Conservation (phyloP, 2,113 vertebrate species). For the Pterocles gutturalis region DNA sequence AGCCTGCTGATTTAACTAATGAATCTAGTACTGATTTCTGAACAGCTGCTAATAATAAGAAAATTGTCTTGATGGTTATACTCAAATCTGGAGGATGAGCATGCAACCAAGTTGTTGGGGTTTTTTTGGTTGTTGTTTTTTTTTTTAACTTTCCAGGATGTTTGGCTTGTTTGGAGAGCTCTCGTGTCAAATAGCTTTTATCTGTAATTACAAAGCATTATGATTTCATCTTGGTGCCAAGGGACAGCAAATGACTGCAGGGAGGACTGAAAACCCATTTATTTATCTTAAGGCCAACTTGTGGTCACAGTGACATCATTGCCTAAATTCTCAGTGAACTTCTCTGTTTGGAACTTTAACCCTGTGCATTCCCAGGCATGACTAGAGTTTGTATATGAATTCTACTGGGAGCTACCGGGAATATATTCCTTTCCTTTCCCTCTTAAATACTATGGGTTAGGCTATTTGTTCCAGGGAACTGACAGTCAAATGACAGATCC, state of each 20-base stretch:
- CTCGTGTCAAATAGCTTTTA: conserved; percentile 39
- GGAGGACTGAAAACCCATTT: conserved; percentile 22
- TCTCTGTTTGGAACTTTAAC: conserved; percentile 26
- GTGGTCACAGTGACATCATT: conserved; percentile 34
- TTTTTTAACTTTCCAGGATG: conserved; percentile 24
- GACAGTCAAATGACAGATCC: not conserved
- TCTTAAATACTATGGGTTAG: not conserved
- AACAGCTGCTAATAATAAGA: conserved; percentile 62
- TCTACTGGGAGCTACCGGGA: not conserved
- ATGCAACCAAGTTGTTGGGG: not conserved
- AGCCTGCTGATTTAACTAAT: conserved; percentile 41
- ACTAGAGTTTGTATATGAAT: not conserved
- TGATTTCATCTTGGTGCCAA: conserved; percentile 60
- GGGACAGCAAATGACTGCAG: conserved; percentile 16
- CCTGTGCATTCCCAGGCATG: not conserved
- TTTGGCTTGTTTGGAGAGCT: conserved; percentile 58
- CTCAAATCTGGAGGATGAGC: not conserved
- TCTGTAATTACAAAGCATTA: conserved; percentile 47
- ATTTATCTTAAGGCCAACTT: not conserved
- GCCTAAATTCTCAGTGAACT: not conserved
- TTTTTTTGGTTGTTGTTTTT: not conserved
- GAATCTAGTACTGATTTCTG: conserved; percentile 50
- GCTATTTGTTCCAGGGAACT: not conserved
- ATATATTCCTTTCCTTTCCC: not conserved
- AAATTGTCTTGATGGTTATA: conserved; percentile 52